A percentile compares a stretch with the other conserved stretches of the same genome.
Evolutionary conservation across 2,797 vertebrate genomes (phyloP).

Genomic region (Cynopterus sphinx): DNA sequence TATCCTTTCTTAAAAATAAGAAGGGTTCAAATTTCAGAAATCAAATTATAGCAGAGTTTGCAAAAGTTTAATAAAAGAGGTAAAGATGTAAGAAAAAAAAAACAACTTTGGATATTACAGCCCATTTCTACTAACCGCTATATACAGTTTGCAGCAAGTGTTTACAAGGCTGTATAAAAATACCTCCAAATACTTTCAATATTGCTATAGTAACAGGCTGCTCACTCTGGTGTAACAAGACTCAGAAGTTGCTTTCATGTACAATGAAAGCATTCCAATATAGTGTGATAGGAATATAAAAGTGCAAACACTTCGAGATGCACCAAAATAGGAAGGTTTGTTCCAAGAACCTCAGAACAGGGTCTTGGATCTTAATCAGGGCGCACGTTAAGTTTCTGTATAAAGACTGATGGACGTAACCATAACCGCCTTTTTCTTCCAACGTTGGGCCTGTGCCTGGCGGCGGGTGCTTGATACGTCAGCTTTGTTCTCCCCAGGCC

Average conservation of each 20-base stretch:
- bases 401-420: rapidly evolving
- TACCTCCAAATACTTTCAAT: slow-evolving; percentile 32
- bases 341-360: neutral
- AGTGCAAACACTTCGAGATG: neutral
- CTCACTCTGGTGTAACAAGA: neutral
- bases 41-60: neutral
- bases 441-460: neutral
- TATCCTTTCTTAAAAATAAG: slow-evolving; percentile 1
- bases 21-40: neutral
- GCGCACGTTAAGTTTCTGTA: neutral
- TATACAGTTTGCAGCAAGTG: neutral
- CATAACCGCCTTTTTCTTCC: neutral
- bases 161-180: slow-evolving; percentile 38
- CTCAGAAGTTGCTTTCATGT: slow-evolving; percentile 11
- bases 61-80: slow-evolving; percentile 6
- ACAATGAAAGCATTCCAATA: neutral
- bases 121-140: neutral
- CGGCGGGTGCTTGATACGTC: rapidly evolving
- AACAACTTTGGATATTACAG: neutral
- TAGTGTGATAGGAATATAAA: neutral
- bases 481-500: rapidly evolving
- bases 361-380: neutral
- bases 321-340: neutral
- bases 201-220: slow-evolving; percentile 52
- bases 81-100: neutral